Evolutionary conservation across 1,140 invertebrate genomes (phyloP).

Genomic region (Drosophila nasuta): DNA sequence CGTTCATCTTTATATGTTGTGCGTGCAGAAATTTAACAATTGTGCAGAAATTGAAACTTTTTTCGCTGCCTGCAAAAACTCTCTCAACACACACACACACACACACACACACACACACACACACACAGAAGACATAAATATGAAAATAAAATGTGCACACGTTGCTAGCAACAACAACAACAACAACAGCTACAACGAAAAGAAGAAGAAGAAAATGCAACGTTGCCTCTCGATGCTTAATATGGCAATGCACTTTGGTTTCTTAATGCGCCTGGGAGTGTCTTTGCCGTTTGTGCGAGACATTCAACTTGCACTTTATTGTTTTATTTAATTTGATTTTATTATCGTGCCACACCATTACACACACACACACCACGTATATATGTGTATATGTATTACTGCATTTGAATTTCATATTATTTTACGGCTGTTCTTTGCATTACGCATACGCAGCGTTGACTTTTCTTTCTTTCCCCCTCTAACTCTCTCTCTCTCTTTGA

Average conservation of each 20-base stretch:
- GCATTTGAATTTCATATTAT: too few relatives aligned
- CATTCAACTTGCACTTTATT: slow-evolving; percentile 43
- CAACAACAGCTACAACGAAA: too few relatives aligned
- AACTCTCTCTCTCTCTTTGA: too few relatives aligned
- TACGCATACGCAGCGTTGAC: too few relatives aligned
- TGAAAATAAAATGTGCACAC: slow-evolving; percentile 75
- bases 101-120: slow-evolving; percentile 11
- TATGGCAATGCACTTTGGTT: slow-evolving; percentile 72
- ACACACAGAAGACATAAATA: slow-evolving; percentile 57
- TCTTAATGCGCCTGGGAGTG: slow-evolving; percentile 48
- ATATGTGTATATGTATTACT: too few relatives aligned
- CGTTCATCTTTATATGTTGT: slow-evolving; percentile 77
- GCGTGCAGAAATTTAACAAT: slow-evolving; percentile 81
- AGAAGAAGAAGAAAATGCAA: too few relatives aligned
- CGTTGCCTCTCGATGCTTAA: slow-evolving; percentile 47
- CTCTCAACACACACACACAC: too few relatives aligned
- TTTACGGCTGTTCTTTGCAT: too few relatives aligned
- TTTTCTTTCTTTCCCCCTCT: too few relatives aligned
- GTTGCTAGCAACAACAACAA: slow-evolving; percentile 35
- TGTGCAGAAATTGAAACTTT: slow-evolving; percentile 77
- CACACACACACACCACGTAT: not conserved
- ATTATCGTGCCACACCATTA: not conserved
- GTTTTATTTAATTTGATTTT: slow-evolving; percentile 34
- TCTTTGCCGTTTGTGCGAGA: slow-evolving; percentile 15
- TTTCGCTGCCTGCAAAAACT: slow-evolving; percentile 17